Conservation (phyloP, 2,113 vertebrate species). For the Malaclemys terrapin region DNA sequence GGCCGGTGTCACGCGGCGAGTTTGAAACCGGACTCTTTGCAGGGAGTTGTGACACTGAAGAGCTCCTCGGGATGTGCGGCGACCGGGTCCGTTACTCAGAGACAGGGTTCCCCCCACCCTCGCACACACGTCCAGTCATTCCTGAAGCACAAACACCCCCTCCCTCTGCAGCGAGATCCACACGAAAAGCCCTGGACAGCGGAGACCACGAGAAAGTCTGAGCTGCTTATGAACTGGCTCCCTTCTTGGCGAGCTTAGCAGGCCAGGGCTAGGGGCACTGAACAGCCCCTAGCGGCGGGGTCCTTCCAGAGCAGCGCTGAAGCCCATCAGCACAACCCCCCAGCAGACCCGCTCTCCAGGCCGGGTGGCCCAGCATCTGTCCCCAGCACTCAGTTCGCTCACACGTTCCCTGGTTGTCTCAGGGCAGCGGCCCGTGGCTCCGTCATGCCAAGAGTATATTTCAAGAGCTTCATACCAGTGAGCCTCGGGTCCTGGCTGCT, state of each 20-base stretch:
- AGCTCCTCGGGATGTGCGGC: too few species aligned
- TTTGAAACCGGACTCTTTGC: neutral
- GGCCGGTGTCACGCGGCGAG: neutral
- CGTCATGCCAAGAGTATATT: too few species aligned
- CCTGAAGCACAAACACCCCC: neutral
- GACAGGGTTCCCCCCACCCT: neutral
- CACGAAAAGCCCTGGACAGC: neutral
- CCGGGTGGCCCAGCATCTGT: too few species aligned
- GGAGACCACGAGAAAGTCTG: neutral
- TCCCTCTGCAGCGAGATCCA: neutral
- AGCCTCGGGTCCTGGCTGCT: too few species aligned
- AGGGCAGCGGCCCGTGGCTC: too few species aligned
- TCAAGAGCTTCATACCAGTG: too few species aligned
- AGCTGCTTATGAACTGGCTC: neutral
- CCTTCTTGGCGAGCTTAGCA: neutral
- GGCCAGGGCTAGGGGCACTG: too few species aligned
- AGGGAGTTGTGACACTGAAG: neutral
- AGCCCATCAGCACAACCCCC: too few species aligned
- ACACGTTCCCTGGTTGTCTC: too few species aligned
- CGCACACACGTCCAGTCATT: neutral
- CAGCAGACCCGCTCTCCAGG: neutral
- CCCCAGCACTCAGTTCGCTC: neutral
- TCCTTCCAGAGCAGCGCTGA: too few species aligned
- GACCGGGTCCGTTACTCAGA: neutral
- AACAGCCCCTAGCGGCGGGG: too few species aligned